phyloP scores from a whole-genome alignment of 1,140 invertebrate genomes.

The Archivesica marissinica region DNA sequence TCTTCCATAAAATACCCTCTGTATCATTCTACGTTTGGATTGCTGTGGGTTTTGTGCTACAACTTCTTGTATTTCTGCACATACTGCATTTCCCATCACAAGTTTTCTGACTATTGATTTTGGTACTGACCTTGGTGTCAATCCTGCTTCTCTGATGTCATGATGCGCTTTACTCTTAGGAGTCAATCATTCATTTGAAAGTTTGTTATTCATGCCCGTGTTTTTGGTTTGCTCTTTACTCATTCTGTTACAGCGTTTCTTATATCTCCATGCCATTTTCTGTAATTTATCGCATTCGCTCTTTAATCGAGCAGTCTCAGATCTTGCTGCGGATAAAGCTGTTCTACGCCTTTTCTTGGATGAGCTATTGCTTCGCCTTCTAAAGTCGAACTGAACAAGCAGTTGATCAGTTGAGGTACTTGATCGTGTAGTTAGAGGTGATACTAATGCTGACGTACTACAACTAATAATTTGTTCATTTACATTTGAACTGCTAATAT shows the following conservation, averaged over 20 bases:
- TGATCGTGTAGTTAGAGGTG: background rate
- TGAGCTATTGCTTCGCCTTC: background rate
- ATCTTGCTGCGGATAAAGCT: conserved; percentile 27
- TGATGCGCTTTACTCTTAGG: conserved; percentile 12
- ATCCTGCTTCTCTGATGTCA: background rate
- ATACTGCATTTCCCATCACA: background rate
- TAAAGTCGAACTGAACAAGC: conserved; percentile 3
- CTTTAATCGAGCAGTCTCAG: background rate
- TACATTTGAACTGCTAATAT: no score
- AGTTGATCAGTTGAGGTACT: background rate
- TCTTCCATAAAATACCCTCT: background rate
- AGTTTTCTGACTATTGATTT: conserved; percentile 3
- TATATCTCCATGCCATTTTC: conserved; percentile 9
- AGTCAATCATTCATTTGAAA: no score
- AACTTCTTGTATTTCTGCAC: conserved; percentile 2
- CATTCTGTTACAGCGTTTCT: conserved; percentile 16
- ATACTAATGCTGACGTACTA: background rate
- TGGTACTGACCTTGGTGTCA: background rate
- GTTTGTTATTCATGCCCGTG: no score
- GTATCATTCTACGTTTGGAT: background rate
- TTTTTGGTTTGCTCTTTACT: background rate
- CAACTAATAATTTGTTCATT: no score
- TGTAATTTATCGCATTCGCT: background rate
- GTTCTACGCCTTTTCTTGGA: background rate
- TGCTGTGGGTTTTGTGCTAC: background rate